Base-by-base conservation (phyloP, 37 sponge, comb jelly and placozoan species). In the Diacarnus erythraeanus region DNA sequence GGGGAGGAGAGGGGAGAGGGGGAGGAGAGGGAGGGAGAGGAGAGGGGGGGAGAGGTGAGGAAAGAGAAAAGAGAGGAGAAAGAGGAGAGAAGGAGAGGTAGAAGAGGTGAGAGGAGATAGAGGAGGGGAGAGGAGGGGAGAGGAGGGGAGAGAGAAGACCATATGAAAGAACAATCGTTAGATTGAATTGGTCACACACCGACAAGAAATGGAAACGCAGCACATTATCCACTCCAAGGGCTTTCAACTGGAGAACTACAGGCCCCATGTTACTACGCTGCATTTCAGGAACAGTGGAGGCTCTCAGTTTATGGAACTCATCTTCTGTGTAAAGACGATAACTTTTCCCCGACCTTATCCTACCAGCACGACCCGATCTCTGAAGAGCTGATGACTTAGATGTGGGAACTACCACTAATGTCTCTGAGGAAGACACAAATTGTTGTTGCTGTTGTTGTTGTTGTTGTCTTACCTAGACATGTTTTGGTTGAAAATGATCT, bases 221-320 rank as follows among this genome's bases (percentile, higher is more conserved):
- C 10, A 97, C 85, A 75, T 94, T 97, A 77, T 97, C 97, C 36
- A 97, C 76, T 36, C 95, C 97, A 1, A 97, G 81, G 12, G 97
- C 94, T 64, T 97, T 97, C 60, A 97, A 42, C 38, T 91, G 95
- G 25, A 97, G 87, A n/a, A 97, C 71, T 18, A 91, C 94, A 42
- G 89, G 71, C 6, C 90, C 86, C 78, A 97, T 73, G 59, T 91
- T 85, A 41, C 84, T 90, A 0, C 97, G 64, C 71, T 84, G 87
- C 79, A 95, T 89, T 51, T 94, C 95, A 34, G 95, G 89, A 10
- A 84, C 80, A 15, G 86, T 91, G 51, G 84, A 38, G 57, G 51
- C 21, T 26, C 80, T 64, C 23, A 94, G 82, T 22, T 76, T 63
- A 10, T 80, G 54, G 47, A 77, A 94, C 22, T 82, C 42, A 3